Evolutionary conservation across 2,888 invertebrate species (phyloP), one percentile per base, ranked within the genome.

Genomic region (Rhynchonema sp.): DNA sequence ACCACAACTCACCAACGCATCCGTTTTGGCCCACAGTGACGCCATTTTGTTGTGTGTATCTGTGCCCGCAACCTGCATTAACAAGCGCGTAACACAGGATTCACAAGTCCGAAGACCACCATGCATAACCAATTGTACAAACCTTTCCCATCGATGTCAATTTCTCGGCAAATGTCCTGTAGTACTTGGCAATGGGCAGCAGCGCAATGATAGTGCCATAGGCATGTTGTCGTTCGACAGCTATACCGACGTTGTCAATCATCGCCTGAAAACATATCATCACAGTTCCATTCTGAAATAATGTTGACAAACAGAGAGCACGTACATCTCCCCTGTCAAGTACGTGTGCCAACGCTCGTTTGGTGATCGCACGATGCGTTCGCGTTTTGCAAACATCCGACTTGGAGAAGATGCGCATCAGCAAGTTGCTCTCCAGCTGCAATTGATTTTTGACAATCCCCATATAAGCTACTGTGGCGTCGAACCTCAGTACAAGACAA

Each of bases 121-220:
- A n/a, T n/a, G n/a, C n/a, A n/a, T n/a, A n/a, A n/a, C n/a, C n/a
- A n/a, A n/a, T n/a, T n/a, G n/a, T n/a, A 38, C 38, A 9, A 38
- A 38, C 38, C 38, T 38, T 38, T 13, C 20, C 13, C 20, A 38
- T 9, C 9, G 38, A 9, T 9, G 38, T 13, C 38, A 38, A 38
- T 9, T 38, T 9, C 20, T 38, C 38, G 20, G 38, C 38, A 20
- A 13, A n/a, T n/a, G 6, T 17, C 3, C 49, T 6, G 49, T 49
- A 49, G 55, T 61, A 46, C 30, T 58, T 61, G 22, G 61, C n/a
- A 1, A 61, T 29, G 6, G 55, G 58, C 23, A 61, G 53, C 28
- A 61, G 46, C 23, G 46, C 23, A 6, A 58, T n/a, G 13, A 61
- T 27, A 46, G 61, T 55, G 9, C 30, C 49, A 30, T 55, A 55